phyloP scores from a whole-genome alignment of 2,797 vertebrate species.

The Hephaestus fuliginosus region DNA sequence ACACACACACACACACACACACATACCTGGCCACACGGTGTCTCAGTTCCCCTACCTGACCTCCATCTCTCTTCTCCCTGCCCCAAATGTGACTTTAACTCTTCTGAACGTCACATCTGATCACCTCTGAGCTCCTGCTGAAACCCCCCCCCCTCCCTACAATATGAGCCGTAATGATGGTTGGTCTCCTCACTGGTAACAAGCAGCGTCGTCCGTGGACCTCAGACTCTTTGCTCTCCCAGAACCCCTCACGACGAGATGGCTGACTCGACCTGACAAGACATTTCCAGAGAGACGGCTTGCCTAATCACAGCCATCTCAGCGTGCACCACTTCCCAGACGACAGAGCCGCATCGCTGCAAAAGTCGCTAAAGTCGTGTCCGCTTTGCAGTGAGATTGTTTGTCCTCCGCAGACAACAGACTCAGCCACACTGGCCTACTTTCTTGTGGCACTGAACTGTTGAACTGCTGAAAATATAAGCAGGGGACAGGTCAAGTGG shows the following conservation, averaged over 20 bases:
- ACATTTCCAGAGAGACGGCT: slow-evolving; percentile 34
- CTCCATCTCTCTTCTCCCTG: not conserved
- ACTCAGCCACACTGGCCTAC: slow-evolving; percentile 56
- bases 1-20: not conserved
- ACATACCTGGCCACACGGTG: not conserved
- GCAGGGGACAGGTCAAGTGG: not conserved
- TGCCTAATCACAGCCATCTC: slow-evolving; percentile 43
- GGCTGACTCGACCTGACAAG: slow-evolving; percentile 61
- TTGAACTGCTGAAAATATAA: slow-evolving; percentile 28
- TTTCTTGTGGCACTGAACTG: slow-evolving; percentile 38
- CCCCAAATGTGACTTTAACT: not conserved
- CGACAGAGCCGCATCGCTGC: not conserved
- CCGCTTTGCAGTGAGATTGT: slow-evolving; percentile 38
- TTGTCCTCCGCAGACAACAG: slow-evolving; percentile 40
- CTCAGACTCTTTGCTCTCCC: slow-evolving; percentile 21
- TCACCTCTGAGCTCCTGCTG: not conserved
- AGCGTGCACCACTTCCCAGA: slow-evolving; percentile 40
- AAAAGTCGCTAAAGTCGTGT: not conserved
- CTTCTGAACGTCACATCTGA: slow-evolving; percentile 4
- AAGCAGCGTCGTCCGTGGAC: slow-evolving; percentile 20
- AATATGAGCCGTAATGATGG: not conserved
- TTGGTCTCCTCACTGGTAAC: slow-evolving; percentile 18
- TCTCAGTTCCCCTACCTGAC: not conserved
- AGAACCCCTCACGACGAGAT: slow-evolving; percentile 24
- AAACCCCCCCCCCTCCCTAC: slow-evolving; percentile 10